Base-by-base conservation (phyloP, 2,797 vertebrate genomes). In the Erethizon dorsatum region DNA sequence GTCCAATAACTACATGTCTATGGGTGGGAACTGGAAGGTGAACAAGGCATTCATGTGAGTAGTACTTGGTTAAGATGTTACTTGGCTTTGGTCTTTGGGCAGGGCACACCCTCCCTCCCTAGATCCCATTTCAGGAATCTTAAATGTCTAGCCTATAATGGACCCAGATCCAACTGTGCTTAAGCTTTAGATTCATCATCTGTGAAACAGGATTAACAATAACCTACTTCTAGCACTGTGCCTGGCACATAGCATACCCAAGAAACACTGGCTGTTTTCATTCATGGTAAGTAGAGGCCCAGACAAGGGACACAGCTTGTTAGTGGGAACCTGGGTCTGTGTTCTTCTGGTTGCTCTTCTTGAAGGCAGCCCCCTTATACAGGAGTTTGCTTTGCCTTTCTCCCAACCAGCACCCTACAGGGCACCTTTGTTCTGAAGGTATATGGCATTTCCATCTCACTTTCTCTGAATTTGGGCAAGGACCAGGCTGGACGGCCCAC, bases 351-450 rank as follows among this genome's bases (percentile, higher is more conserved):
- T 41, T 92, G 24, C 52, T 90, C 15, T 69, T 63, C 37, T 75
- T 22, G 22, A 11, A 80, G 31, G 56, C 50, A 41, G 77, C 56
- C 33, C 6, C 52, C n/a, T 50, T 45, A 33, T 11, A 47, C 54
- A n/a, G 59, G 24, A n/a, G 54, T 15, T 61, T 79, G 50, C 17
- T 90, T 95, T 86, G 59, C 61, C 13, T 88, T 61, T 71, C 67
- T 90, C 84, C 59, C 47, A 57, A 84, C 37, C 92, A 98, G 97
- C 50, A 90, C 83, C 54, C n/a, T 84, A 10, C 3, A 5, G 0
- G 98, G 98, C 0, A 97, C 91, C 0, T 98, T 98, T 92, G 18
- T 97, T 14, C 12, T 98, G 88, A 95, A 22, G 10, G 20, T 96
- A 11, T 95, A 97, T 54, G 86, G 83, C 0, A 0, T 97, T 84